Base-by-base conservation (phyloP, 2,797 vertebrate genomes). In the Takifugu ocellatus region DNA sequence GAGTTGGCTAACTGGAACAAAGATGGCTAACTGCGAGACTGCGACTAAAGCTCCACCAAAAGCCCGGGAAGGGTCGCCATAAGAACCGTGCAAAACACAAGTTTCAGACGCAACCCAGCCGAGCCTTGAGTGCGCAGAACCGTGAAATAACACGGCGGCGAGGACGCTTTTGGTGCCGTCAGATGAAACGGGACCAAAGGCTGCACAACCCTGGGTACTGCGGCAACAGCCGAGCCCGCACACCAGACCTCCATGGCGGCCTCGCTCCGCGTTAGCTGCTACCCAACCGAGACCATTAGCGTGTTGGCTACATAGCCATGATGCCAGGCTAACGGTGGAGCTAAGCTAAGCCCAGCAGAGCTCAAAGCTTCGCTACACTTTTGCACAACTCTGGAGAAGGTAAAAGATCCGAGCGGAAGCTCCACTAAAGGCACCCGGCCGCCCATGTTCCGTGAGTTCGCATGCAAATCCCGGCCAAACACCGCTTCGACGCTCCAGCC, bases 161-260 rank as follows among this genome's bases (percentile, higher is more conserved):
- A 0, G 3, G 1, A 5, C 0, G 1, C 15, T 12, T 26, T 2
- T 15, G 2, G 0, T 1, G 7, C 6, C 21, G 24, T 0, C 6
- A 2, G 7, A 15, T 6, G 36, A 1, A 39, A 3, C 6, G 3
- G 4, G 5, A 3, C n/a, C 2, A 17, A 17, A 51, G 63, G 29
- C 27, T 29, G 8, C 31, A 33, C 31, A 43, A 51, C 25, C 24
- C 53, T 49, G 53, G 62, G 62, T 56, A 75, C 63, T 81, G 77
- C 77, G 76, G 56, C 85, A 77, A 61, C 73, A 55, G 21, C 65
- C 31, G 51, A 61, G 76, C 70, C 74, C 56, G 58, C 75, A 76
- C 68, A 68, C 59, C 71, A 73, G 44, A 71, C 83, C 65, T 56
- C 79, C 86, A 88, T 88, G 88, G 86, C 82, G 91, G 90, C 91